A percentile compares a stretch with the other conserved stretches of the same genome.
Evolutionary conservation across 2,797 vertebrate genomes (phyloP).

Genomic region (Distichodus sexfasciatus): DNA sequence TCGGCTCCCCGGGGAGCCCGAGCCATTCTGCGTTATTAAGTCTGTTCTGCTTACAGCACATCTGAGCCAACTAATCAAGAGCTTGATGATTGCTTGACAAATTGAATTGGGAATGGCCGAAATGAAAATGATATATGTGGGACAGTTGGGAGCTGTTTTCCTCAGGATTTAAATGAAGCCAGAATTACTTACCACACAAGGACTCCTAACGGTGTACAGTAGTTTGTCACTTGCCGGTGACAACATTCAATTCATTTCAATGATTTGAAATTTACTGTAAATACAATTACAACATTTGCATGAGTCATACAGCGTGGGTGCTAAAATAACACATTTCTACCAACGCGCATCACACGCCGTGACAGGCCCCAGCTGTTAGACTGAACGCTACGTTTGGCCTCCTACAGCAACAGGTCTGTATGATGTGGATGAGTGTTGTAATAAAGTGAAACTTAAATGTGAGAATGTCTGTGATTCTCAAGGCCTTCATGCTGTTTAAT

Average conservation of each 20-base stretch:
- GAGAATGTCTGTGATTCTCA: not conserved
- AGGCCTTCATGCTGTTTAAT: not conserved
- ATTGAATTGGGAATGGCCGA: not conserved
- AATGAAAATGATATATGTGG: not conserved
- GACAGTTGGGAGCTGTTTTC: constrained; percentile 9
- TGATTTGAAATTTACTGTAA: not conserved
- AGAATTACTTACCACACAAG: not conserved
- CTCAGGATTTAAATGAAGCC: not conserved
- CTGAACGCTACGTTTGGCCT: not conserved
- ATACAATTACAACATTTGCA: not conserved
- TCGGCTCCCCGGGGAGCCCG: not conserved
- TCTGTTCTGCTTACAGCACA: constrained; percentile 34
- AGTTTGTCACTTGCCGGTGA: not conserved
- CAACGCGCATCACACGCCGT: no score
- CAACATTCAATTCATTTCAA: not conserved
- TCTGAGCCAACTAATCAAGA: constrained; percentile 31
- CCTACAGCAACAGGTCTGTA: not conserved
- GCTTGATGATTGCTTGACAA: constrained; percentile 28
- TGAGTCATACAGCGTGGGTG: not conserved
- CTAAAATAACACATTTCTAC: not conserved
- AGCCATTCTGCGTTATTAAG: constrained; percentile 13
- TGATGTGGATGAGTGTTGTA: not conserved
- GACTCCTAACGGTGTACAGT: not conserved
- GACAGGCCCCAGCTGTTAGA: not conserved
- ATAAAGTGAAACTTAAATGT: not conserved